Evolutionary conservation across 2,888 invertebrate genomes (phyloP), one percentile per base, ranked within the genome.

Genomic region (Myopa testacea): DNA sequence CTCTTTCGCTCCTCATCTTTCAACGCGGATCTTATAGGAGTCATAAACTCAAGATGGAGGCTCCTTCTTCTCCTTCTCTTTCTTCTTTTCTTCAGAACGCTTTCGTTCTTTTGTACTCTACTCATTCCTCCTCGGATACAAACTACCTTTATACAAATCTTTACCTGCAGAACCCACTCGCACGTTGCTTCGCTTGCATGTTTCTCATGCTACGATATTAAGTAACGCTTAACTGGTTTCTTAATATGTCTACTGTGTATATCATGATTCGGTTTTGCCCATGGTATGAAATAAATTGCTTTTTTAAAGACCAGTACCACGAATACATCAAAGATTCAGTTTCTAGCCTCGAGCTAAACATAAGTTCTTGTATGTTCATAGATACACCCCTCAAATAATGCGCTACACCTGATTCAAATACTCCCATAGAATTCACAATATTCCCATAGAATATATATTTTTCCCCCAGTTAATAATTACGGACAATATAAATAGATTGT

Each of bases 151-250:
- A 34, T 52, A 70, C 34, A 65, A 78, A 50, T 19, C 45, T 69
- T 38, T 40, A 37, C 62, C 37, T 76, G 45, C 40, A 74, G 34
- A 58, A 68, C 70, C 76, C 37, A 45, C 1, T 26, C 26, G 26
- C 26, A 26, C 26, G 45, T 38, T 72, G 75, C 67, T 69, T 75
- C 1, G 19, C 63, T 45, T 19, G 45, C 58, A 52, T 75, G 72
- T 45, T 10, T 45, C 6, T 45, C 78, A 75, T 40, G n/a, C 14
- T 78, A 2, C 26, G 26, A 26, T 26, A 79, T 80, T 80, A 80
- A 80, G 76, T 81, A 79, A 80, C 77, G 70, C 75, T 80, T 80
- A 80, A 80, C 79, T 79, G 80, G 78, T 80, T 80, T 77, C 60
- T 70, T 55, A 38, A 52, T 72, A 52, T 65, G 58, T 60, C 40